Evolutionary conservation across 2,797 vertebrate genomes (phyloP), one percentile per base, ranked within the genome.

Genomic region (Enteromius afrohamiltoni): DNA sequence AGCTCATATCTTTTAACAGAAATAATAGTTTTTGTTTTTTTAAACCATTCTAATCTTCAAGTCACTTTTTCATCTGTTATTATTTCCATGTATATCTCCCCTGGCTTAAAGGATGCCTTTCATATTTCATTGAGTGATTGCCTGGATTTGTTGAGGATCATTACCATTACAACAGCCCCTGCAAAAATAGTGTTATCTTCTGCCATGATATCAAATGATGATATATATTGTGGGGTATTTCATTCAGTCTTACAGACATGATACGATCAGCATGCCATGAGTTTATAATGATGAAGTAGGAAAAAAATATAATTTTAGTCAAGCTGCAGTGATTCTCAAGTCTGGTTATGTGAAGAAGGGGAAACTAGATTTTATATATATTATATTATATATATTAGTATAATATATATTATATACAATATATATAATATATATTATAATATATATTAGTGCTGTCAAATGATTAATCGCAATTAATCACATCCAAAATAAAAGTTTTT

Each of bases 21-120:
- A 77, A 83, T 85, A 78, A 85, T 76, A 49, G 21, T 21, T 26
- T 45, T 70, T 80, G 58, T 70, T 58, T 80, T 67, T 71, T 58
- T 64, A 73, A 85, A 67, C 53, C 45, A 65, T 86, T 84, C 45
- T 71, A 73, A 74, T 82, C 68, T 78, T 31, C 67, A 51, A 77
- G 76, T 85, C 80, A 79, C 74, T 77, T 85, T 74, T 83, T 83
- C 31, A 77, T 65, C 62, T 76, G 23, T 74, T 86, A 58, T 79
- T 71, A 60, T 79, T 60, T 62, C 65, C 31, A 19, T n/a, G 73
- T 68, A 84, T 53, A 80, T 82, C 77, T 79, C 14, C 34, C 6
- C 11, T 60, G 83, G 85, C 31, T 83, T 86, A 84, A 82, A 82
- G 55, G 40, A 81, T 69, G 60, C 45, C 82, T 80, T 86, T 85